These are phyloP conservation scores for Nemoura dubitans DNA, from an alignment of 2,888 invertebrate species.

Conservation along the genomic window DNA sequence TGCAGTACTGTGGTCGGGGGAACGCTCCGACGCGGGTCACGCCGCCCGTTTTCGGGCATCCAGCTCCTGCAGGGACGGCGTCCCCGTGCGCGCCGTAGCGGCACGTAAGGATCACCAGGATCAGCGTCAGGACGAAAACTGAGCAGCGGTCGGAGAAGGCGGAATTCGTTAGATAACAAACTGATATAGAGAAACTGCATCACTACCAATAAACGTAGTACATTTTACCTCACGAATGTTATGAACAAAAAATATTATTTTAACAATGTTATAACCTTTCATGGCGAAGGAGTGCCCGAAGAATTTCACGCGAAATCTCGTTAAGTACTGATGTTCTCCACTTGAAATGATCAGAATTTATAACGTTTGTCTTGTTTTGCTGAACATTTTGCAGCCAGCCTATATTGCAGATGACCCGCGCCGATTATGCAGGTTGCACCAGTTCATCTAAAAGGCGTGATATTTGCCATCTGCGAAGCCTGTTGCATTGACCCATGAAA, in stretches of 20 bases:
- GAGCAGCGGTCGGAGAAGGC: background rate
- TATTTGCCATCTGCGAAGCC: background rate
- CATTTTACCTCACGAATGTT: too few species aligned
- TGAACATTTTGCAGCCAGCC: background rate
- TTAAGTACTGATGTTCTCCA: background rate
- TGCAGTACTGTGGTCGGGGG: constrained; percentile 17
- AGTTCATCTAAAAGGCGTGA: background rate
- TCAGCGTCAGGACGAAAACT: constrained; percentile 8
- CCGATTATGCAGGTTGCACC: background rate
- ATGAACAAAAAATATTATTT: too few species aligned
- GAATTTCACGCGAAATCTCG: background rate
- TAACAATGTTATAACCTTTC: too few species aligned
- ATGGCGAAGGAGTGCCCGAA: background rate
- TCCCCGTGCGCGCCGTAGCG: background rate
- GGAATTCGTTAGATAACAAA: too few species aligned
- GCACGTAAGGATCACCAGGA: background rate
- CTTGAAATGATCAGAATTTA: background rate
- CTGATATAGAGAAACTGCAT: too few species aligned
- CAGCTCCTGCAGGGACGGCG: background rate
- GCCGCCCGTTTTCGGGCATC: background rate
- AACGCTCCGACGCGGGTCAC: background rate
- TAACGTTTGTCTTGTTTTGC: background rate
- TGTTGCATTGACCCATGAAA: background rate
- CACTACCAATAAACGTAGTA: too few species aligned
- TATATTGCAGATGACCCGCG: background rate